Evolutionary conservation across 2,888 invertebrate species (phyloP).

Genomic region (Oxyteleia sp.): DNA sequence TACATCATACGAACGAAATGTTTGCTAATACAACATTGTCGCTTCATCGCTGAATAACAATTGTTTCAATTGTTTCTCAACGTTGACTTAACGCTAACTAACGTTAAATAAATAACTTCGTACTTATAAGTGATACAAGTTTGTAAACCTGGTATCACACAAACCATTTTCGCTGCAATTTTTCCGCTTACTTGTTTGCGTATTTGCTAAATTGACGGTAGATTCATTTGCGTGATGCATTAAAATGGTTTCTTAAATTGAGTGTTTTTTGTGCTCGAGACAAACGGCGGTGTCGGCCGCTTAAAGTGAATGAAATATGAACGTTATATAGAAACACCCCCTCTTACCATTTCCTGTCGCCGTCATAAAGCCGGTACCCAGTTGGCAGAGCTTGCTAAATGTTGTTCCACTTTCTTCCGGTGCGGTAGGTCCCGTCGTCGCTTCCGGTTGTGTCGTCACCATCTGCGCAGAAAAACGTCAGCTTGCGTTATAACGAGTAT

Average conservation of each 20-base stretch:
- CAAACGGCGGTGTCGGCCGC: slow-evolving; percentile 10
- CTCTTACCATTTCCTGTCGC: slow-evolving; percentile 94
- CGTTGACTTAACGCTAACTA: too few relatives aligned
- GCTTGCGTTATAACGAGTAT: slow-evolving; percentile 17
- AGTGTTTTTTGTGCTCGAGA: slow-evolving; percentile 18
- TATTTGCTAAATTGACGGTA: neutral
- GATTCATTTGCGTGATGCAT: slow-evolving; percentile 6
- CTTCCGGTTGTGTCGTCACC: slow-evolving; percentile 93
- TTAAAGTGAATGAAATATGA: slow-evolving; percentile 35
- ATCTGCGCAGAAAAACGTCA: slow-evolving; percentile 89
- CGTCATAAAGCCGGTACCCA: slow-evolving; percentile 90
- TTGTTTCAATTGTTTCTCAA: too few relatives aligned
- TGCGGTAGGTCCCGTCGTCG: slow-evolving; percentile 89
- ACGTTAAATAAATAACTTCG: too few relatives aligned
- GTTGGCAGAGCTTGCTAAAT: slow-evolving; percentile 94
- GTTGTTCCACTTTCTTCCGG: slow-evolving; percentile 91
- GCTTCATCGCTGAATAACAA: too few relatives aligned
- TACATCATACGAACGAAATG: too few relatives aligned
- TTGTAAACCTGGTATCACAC: too few relatives aligned
- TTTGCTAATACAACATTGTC: too few relatives aligned
- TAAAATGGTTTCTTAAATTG: slow-evolving; percentile 11
- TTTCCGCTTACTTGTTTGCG: slow-evolving; percentile 11
- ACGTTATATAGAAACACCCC: slow-evolving; percentile 14
- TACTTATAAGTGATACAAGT: too few relatives aligned
- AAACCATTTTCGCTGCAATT: too few relatives aligned